A percentile compares a stretch with the other conserved stretches of the same genome.
Conservation (phyloP, 2,888 invertebrate genomes). For the Ephialtes manifestator region DNA sequence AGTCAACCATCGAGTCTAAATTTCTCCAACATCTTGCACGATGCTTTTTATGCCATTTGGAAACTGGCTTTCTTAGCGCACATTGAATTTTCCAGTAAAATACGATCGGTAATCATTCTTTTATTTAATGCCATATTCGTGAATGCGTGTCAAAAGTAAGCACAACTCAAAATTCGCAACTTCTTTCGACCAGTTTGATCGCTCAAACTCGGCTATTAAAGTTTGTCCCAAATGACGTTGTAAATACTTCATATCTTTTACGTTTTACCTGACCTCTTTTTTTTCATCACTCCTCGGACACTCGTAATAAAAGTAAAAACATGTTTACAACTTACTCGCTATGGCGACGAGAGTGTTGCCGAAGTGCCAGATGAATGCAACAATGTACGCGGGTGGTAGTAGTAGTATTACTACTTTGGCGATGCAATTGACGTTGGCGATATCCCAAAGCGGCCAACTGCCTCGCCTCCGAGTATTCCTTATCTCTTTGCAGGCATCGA, state of each 20-base stretch:
- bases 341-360: conserved; percentile 6
- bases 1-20: not conserved
- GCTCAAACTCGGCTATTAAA: not conserved
- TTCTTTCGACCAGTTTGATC: not conserved
- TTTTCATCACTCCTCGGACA: not conserved
- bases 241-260: conserved; percentile 8
- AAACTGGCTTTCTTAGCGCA: too few relatives aligned
- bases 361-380: conserved; percentile 34
- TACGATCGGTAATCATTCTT: not conserved
- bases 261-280: conserved; percentile 1
- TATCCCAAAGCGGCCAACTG: conserved; percentile 34
- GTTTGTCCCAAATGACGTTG: not conserved
- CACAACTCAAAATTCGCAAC: not conserved
- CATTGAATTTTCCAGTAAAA: too few relatives aligned
- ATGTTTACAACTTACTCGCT: conserved; percentile 32
- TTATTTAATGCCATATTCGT: not conserved
- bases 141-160: not conserved
- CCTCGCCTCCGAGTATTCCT: conserved; percentile 40
- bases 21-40: not conserved
- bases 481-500: conserved; percentile 65
- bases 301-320: conserved; percentile 31
- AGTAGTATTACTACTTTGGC: conserved; percentile 24
- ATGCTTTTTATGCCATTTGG: too few relatives aligned
- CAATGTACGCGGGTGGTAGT: conserved; percentile 41
- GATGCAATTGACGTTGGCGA: conserved; percentile 42